Evolutionary conservation across 2,113 vertebrate genomes (phyloP), one percentile per base, ranked within the genome.

Genomic region (Galbula dea): DNA sequence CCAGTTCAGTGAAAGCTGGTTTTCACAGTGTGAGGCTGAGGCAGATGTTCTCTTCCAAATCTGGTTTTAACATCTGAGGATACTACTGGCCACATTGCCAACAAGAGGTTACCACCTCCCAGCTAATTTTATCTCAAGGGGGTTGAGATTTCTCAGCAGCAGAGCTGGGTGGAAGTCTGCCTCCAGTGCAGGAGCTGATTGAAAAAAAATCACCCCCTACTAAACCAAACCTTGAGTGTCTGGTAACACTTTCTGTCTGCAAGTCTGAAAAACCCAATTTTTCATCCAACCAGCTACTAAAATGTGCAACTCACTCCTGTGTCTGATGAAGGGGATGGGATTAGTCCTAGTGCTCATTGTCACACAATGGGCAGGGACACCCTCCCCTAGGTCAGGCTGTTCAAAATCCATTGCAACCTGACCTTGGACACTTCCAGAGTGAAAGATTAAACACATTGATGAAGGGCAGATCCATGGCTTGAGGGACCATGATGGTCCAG

Each of bases 91-190:
- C 71, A 85, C 12, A 0, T 46, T 69, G 75, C 36, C 87, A 79
- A 69, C 71, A 63, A 90, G 27, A 94, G 65, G 77, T 89, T 92
- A 81, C 36, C 65, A 52, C 49, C 59, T 85, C 54, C n/a, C 58
- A 68, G 66, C 19, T 94, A 89, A 93, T 87, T 96, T 93, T 95
- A 69, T 80, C 75, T 89, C 62, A 87, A 65, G 18, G 54, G 34
- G 76, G 85, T 34, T 73, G 62, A 73, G 46, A 76, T 69, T 92
- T 91, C 52, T 91, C 41, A 87, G 32, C 32, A 79, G 45, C 82
- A 85, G 71, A 61, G 59, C 30, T 15, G 6, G 26, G 46, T 88
- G 32, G 37, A 94, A 79, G 22, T 57, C 68, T 75, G 30, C 15
- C 18, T 91, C 30, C 34, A 61, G 49, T 8, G 13, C 30, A 84